Evolutionary conservation across 2,113 vertebrate genomes (phyloP).

Genomic region (Tylochromis polylepis): DNA sequence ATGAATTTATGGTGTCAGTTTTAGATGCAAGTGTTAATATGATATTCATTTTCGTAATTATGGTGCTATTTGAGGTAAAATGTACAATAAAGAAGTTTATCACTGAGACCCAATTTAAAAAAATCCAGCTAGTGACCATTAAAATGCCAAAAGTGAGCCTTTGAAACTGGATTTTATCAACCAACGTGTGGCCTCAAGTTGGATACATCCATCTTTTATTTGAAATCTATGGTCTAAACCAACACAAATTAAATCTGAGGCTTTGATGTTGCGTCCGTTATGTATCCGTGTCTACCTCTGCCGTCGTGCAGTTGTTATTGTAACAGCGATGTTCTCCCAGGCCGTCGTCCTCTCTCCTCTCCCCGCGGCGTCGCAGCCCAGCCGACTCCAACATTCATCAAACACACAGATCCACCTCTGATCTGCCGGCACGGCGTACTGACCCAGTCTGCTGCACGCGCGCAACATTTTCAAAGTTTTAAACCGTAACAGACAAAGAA

Average conservation of each 20-base stretch:
- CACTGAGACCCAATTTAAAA: background rate
- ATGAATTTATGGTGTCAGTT: background rate
- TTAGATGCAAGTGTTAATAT: background rate
- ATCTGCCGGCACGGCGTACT: constrained; percentile 77
- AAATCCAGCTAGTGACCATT: background rate
- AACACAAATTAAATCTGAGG: background rate
- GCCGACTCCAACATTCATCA: constrained; percentile 88
- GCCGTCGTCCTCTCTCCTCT: constrained; percentile 80
- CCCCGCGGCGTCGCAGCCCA: constrained; percentile 82
- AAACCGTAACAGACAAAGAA: background rate
- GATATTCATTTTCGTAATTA: background rate
- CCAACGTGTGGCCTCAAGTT: background rate
- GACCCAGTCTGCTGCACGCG: constrained; percentile 76
- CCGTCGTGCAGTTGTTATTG: constrained; percentile 80
- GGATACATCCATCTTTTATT: background rate
- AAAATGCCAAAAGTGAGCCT: background rate
- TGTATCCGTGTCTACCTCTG: constrained; percentile 74
- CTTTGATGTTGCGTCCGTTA: background rate
- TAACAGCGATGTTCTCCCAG: constrained; percentile 94
- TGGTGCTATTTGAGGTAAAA: background rate
- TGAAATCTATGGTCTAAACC: background rate
- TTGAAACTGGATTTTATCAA: background rate
- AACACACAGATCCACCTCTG: constrained; percentile 93
- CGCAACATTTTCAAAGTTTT: background rate
- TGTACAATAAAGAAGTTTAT: background rate